phyloP scores from a whole-genome alignment of 2,797 vertebrate genomes.

The Synaphobranchus kaupii region DNA sequence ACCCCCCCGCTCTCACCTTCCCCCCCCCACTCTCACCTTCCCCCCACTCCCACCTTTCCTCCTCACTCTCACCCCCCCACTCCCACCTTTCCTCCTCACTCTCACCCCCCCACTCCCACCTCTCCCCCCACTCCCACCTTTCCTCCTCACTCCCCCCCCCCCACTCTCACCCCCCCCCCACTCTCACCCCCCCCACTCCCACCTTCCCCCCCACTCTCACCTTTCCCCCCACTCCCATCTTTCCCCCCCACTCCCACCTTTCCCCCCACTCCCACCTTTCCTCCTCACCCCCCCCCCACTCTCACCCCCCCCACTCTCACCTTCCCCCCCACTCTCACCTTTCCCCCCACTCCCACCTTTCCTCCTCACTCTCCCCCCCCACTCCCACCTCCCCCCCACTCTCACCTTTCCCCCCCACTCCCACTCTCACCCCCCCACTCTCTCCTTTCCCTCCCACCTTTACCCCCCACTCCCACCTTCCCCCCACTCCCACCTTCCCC shows the following conservation, averaged over 20 bases:
- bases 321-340: background rate
- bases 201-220: background rate
- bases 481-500: too few relatives aligned
- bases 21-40: background rate
- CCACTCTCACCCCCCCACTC: background rate
- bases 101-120: background rate
- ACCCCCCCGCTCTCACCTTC: background rate
- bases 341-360: background rate
- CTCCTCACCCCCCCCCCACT: too few relatives aligned
- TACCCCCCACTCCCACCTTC: background rate
- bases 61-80: constrained; percentile 18
- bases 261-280: background rate
- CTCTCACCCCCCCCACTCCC: background rate
- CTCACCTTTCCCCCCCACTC: background rate
- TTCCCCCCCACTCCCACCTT: background rate
- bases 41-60: background rate
- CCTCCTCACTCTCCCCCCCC: background rate
- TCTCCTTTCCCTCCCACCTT: too few relatives aligned
- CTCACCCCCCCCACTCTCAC: background rate
- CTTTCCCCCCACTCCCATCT: background rate
- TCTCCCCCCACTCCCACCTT: background rate
- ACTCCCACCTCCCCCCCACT: background rate
- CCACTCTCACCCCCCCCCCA: background rate
- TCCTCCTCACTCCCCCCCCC: too few relatives aligned
- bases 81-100: background rate